A percentile compares a stretch with the other conserved stretches of the same genome.
Evolutionary conservation across 2,888 invertebrate species (phyloP).

Genomic region (Unio pictorum): DNA sequence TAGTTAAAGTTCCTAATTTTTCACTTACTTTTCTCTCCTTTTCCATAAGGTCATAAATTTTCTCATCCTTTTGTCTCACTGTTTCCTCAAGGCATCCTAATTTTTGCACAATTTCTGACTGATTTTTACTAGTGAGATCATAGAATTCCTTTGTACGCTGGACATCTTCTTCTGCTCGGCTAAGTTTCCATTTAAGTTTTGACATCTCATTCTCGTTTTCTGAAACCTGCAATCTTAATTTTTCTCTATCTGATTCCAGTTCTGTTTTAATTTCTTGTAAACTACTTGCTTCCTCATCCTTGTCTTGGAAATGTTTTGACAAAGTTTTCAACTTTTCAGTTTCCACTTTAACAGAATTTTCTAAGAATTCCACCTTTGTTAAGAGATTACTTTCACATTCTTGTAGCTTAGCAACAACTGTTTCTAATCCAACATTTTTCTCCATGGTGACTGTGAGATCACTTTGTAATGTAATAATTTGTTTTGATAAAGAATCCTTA

Average conservation of each 20-base stretch:
- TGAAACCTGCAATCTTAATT: conserved; percentile 26
- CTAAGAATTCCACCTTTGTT: too few species aligned
- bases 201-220: conserved; percentile 34
- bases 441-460: background rate
- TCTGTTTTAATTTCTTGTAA: conserved; percentile 15
- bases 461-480: too few species aligned
- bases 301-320: conserved; percentile 22
- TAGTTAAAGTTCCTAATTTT: conserved; percentile 11
- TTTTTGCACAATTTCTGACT: conserved; percentile 31
- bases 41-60: conserved; percentile 25
- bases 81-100: conserved; percentile 26
- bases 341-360: background rate
- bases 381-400: conserved; percentile 14
- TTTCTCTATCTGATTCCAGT: conserved; percentile 15
- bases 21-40: background rate
- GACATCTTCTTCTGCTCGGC: conserved; percentile 21
- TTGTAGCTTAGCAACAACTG: conserved; percentile 12
- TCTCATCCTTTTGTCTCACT: conserved; percentile 24
- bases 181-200: conserved; percentile 25
- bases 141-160: conserved; percentile 33
- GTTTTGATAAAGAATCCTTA: too few species aligned
- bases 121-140: conserved; percentile 26
- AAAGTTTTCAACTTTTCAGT: conserved; percentile 10
- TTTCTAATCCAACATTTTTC: conserved; percentile 16
- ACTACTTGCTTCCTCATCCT: conserved; percentile 12